These are phyloP conservation scores for Mesorhabditis sp. DNA, from an alignment of 2,888 invertebrate species.

Conservation along the genomic window DNA sequence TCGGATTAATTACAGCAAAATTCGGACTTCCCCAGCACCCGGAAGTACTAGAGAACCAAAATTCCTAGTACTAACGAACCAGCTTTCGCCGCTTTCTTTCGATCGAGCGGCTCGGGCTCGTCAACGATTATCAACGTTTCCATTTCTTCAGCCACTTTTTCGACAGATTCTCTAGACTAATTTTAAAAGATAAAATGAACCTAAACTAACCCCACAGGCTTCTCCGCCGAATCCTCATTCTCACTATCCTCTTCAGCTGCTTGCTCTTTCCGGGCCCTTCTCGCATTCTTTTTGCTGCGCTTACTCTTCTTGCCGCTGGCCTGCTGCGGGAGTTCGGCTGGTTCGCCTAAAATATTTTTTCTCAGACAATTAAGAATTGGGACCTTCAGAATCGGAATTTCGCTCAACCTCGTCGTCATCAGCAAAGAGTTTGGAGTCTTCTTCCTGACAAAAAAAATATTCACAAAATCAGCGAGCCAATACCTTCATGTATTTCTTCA, in stretches of 20 bases:
- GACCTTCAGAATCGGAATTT: conserved; percentile 9
- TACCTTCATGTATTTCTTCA: conserved; percentile 59
- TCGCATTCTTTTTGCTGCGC: conserved; percentile 11
- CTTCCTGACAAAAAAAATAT: conserved; percentile 37
- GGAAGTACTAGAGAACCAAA: no score
- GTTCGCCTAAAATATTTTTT: conserved; percentile 6
- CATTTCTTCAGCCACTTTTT: background rate
- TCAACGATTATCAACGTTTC: background rate
- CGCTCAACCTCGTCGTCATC: conserved; percentile 17
- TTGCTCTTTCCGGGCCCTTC: conserved; percentile 7
- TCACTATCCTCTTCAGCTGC: conserved; percentile 8
- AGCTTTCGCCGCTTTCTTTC: conserved; percentile 17
- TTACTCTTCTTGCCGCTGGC: conserved; percentile 1
- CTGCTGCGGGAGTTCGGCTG: background rate
- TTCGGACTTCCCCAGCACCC: no score
- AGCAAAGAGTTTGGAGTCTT: conserved; percentile 48
- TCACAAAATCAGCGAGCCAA: background rate
- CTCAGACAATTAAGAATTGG: conserved; percentile 3
- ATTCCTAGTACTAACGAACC: background rate
- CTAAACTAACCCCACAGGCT: conserved; percentile 5
- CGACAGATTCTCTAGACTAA: no score
- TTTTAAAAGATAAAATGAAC: background rate
- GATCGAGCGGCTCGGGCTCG: conserved; percentile 4
- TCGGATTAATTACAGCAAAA: no score
- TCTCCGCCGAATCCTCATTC: conserved; percentile 3